These are phyloP conservation scores for Chorisops tibialis DNA, from an alignment of 2,888 invertebrate species.

Conservation along the genomic window DNA sequence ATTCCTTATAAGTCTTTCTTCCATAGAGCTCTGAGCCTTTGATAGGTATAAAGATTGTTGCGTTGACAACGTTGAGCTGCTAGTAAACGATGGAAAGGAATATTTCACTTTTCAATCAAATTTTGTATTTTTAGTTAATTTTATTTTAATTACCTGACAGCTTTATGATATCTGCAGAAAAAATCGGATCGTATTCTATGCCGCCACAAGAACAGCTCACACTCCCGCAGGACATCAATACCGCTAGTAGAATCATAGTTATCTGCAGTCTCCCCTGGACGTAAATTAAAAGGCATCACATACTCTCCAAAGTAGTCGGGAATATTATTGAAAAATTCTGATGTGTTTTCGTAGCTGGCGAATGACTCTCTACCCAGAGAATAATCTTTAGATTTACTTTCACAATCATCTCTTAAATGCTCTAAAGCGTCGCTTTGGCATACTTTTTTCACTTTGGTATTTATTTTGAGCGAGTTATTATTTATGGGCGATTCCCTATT, in stretches of 20 bases:
- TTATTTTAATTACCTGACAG: slow-evolving; percentile 49
- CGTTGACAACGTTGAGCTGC: slow-evolving; percentile 36
- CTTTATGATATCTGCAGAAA: slow-evolving; percentile 67
- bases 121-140: slow-evolving; percentile 28
- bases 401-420: background rate
- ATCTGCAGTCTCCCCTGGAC: background rate
- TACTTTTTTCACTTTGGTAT: slow-evolving; percentile 27
- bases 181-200: slow-evolving; percentile 72
- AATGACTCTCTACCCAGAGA: slow-evolving; percentile 13
- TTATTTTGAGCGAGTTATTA: background rate
- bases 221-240: slow-evolving; percentile 52
- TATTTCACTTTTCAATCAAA: background rate
- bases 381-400: slow-evolving; percentile 8
- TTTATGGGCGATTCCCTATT: background rate
- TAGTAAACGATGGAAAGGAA: slow-evolving; percentile 17
- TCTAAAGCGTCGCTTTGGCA: slow-evolving; percentile 3
- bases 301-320: slow-evolving; percentile 42
- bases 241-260: slow-evolving; percentile 27
- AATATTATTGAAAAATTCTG: slow-evolving; percentile 47
- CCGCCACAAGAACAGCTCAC: slow-evolving; percentile 61
- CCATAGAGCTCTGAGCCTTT: slow-evolving; percentile 14
- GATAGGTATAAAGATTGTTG: slow-evolving; percentile 22
- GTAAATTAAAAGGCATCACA: background rate
- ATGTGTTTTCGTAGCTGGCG: slow-evolving; percentile 42
- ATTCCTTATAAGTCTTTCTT: slow-evolving; percentile 18